A percentile compares a stretch with the other conserved stretches of the same genome.
phyloP scores from a whole-genome alignment of 2,113 vertebrate genomes.

The Marmota flaviventris region DNA sequence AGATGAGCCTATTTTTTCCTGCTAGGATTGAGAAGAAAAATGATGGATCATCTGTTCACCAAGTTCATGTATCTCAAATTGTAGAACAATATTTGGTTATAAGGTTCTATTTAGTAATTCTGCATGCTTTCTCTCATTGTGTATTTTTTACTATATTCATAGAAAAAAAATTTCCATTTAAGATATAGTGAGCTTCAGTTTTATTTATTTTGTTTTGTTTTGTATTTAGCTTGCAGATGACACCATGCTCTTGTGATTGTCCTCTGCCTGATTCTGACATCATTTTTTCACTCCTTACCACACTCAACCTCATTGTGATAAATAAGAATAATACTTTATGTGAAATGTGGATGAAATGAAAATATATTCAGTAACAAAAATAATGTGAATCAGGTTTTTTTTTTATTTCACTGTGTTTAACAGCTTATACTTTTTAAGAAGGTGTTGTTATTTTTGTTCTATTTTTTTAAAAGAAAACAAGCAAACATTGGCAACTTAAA shows the following conservation, averaged over 20 bases:
- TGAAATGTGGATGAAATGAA: background rate
- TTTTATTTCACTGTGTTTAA: background rate
- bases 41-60: background rate
- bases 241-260: background rate
- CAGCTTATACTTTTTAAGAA: background rate
- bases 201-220: background rate
- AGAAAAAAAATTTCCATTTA: background rate
- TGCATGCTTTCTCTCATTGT: background rate
- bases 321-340: background rate
- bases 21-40: background rate
- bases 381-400: background rate
- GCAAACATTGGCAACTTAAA: background rate
- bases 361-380: background rate
- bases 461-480: background rate
- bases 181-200: background rate
- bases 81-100: background rate
- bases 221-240: background rate
- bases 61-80: constrained; percentile 51
- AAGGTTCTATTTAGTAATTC: background rate
- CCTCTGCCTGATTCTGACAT: too few species aligned
- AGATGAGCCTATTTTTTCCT: background rate
- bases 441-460: background rate
- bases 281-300: background rate
- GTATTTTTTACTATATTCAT: background rate
- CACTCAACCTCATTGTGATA: background rate